Base-by-base conservation (phyloP, 1,140 invertebrate species). In the Thaumetopoea pityocampa region DNA sequence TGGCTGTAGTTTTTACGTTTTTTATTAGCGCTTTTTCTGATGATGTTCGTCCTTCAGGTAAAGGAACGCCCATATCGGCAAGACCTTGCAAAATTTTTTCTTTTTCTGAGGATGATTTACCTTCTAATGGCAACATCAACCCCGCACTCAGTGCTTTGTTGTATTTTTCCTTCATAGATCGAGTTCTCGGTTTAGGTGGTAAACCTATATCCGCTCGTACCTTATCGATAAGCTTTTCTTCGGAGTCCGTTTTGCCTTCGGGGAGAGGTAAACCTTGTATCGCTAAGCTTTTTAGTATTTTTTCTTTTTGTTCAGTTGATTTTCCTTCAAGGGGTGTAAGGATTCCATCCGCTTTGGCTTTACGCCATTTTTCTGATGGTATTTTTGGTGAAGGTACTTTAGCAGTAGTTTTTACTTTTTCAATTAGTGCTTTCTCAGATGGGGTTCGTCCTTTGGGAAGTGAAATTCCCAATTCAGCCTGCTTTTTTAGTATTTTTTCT, bases 11-110 rank as follows among this genome's bases (percentile, higher is more conserved):
- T 30, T 40, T 49, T 26, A 66, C 38, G 42, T 66, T 66, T 20
- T 51, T 36, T 14, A 61, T 51, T 2, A 55, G 5, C 15, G 28
- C 23, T 46, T 59, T 60, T 44, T 67, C 56, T 2, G 57, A 58
- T 14, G 15, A 1, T 6, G 62, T 59, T 46, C 35, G 48, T 0
- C 50, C 51, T 37, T 66, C 52, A 10, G 62, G 62, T 0, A 66
- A 27, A 4, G 50, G 49, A 4, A 61, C 5, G 7, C 62, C 59
- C 11, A 11, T 16, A 16, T 43, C 28, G 2, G 37, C 47, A 7
- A 49, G 19, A 9, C 35, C 46, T 27, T 47, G 35, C 11, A 71
- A 18, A 12, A 57, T 63, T 30, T 58, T 64, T 51, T 69, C 58
- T 45, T 58, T 67, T 52, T 69, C n/a, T n/a, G n/a, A n/a, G n/a